Evolutionary conservation across 1,140 invertebrate genomes (phyloP).

Genomic region (Argopecten irradians): DNA sequence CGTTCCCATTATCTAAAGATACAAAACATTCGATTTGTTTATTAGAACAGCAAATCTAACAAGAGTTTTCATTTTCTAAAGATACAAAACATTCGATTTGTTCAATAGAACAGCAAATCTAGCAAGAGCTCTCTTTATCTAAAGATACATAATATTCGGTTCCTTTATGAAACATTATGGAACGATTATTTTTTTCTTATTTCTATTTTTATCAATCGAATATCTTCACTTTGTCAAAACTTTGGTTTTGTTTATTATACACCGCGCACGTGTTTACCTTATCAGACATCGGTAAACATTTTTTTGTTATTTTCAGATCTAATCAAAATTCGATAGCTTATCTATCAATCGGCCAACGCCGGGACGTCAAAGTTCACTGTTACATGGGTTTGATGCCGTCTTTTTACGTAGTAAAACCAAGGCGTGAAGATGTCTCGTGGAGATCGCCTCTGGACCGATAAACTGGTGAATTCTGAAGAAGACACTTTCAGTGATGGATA

Average conservation of each 20-base stretch:
- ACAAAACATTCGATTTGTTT: too few relatives aligned
- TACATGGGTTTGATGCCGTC: neutral
- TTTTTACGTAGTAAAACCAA: neutral
- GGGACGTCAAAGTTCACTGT: neutral
- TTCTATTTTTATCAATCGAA: neutral
- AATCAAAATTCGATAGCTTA: constrained; percentile 18
- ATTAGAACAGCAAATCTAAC: too few relatives aligned
- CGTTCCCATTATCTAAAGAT: too few relatives aligned
- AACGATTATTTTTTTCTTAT: too few relatives aligned
- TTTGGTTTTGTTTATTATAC: neutral
- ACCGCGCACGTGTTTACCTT: neutral
- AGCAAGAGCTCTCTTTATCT: too few relatives aligned
- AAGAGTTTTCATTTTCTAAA: too few relatives aligned
- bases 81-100: too few relatives aligned
- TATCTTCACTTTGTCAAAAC: neutral
- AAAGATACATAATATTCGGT: too few relatives aligned
- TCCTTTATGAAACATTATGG: too few relatives aligned
- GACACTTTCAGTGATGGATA: constrained; percentile 16
- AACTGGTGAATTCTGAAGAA: constrained; percentile 3
- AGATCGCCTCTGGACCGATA: neutral
- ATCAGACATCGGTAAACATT: neutral
- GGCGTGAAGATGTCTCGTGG: neutral
- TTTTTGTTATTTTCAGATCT: constrained; percentile 15
- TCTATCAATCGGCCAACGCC: neutral
- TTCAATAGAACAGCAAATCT: too few relatives aligned